Base-by-base conservation (phyloP, 1,140 invertebrate genomes). In the Camponotus floridanus region DNA sequence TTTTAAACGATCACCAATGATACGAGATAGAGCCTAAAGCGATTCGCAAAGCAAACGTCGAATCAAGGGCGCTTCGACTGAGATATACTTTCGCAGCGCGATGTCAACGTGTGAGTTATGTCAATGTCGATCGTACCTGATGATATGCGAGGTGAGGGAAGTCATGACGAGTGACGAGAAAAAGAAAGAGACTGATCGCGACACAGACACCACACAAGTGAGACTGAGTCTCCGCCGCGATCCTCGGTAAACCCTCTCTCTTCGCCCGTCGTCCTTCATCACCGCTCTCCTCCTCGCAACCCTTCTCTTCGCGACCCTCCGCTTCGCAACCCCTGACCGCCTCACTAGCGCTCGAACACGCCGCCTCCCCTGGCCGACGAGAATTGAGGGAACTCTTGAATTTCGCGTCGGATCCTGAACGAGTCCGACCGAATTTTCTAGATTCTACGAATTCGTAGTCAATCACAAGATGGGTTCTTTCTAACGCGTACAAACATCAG, bases 161-260 rank as follows among this genome's bases (percentile, higher is more conserved):
- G 39, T 86, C 76, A 86, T 86, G 61, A 65, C 76, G 79, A 80
- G 9, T 26, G 21, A 26, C 9, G n/a, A 48, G 13, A 86, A 65
- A 51, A 36, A 67, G 59, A 57, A 26, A 61, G 68, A 81, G 21
- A 51, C 79, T 81, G 79, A 83, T 59, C 51, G 26, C 51, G 61
- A 79, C 84, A 86, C 84, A 51, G 42, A 86, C 84, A 76, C 39
- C 42, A 79, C 84, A 86, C 74, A 79, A 86, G 51, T 86, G 84
- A 80, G 39, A 86, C 84, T 80, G 84, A 79, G 26, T 68, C 76
- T 79, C 48, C 36, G 76, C 39, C 48, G 76, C 62, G 74, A 79
- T 79, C 39, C 65, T 84, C 65, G 57, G 11, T 65, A 86, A 31
- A 8, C 71, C 64, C 86, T 62, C 81, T 85, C 86, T 71, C 39